These are phyloP conservation scores for Dendronephthya gigantea DNA, from an alignment of 64 coral and sea anemone species.

Conservation along the genomic window DNA sequence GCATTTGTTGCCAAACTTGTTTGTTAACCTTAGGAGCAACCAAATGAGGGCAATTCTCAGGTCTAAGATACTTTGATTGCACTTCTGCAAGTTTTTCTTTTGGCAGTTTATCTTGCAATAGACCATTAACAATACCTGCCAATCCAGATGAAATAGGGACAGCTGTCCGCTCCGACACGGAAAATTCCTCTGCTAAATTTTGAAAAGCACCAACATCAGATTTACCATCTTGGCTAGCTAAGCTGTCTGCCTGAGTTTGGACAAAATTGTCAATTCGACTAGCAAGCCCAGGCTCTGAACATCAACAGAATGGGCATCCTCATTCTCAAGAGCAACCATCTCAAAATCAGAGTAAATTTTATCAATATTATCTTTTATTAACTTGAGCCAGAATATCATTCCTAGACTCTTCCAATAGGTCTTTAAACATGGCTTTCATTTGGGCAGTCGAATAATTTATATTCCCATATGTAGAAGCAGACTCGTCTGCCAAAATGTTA, in stretches of 20 bases:
- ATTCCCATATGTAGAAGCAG: not conserved
- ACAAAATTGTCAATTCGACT: not conserved
- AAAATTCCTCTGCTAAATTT: not conserved
- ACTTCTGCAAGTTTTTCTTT: slow-evolving; percentile 18
- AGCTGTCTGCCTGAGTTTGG: not conserved
- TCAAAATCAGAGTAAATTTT: slow-evolving; percentile 4
- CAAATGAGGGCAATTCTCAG: slow-evolving; percentile 37
- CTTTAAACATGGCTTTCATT: not conserved
- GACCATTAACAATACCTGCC: slow-evolving; percentile 14
- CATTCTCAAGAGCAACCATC: not conserved
- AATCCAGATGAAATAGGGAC: not conserved
- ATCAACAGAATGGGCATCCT: not conserved
- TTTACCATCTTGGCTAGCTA: not conserved
- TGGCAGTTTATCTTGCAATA: slow-evolving; percentile 12
- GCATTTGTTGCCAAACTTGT: slow-evolving; percentile 31
- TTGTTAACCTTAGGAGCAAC: slow-evolving; percentile 30
- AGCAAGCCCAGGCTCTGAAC: not conserved
- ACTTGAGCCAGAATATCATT: not conserved
- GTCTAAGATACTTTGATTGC: slow-evolving; percentile 31
- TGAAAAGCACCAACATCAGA: not conserved
- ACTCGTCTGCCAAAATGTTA: not conserved
- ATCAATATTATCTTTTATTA: not conserved
- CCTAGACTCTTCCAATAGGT: not conserved
- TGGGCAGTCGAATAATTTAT: not conserved
- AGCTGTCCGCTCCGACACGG: not conserved